Evolutionary conservation across 2,113 vertebrate species (phyloP).

Genomic region (Clupea harengus): DNA sequence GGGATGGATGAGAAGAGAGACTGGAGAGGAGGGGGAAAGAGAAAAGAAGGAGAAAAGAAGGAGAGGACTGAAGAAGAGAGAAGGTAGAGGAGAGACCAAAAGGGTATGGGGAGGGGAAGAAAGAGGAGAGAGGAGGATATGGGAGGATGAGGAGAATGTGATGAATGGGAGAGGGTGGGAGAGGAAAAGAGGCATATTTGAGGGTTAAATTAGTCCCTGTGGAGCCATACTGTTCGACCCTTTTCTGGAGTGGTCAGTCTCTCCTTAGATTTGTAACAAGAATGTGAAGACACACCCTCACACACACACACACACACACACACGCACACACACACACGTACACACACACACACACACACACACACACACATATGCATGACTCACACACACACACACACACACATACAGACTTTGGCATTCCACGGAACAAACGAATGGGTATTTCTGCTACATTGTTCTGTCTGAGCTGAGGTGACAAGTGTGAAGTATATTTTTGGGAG

Average conservation of each 20-base stretch:
- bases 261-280: conserved; percentile 30
- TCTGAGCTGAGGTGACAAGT: conserved; percentile 29
- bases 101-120: not conserved
- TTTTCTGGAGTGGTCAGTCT: conserved; percentile 13
- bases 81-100: not conserved
- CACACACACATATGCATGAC: not conserved
- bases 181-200: not conserved
- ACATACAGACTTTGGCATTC: not conserved
- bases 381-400: not conserved
- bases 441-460: conserved; percentile 21
- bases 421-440: conserved; percentile 24
- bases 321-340: too few relatives aligned
- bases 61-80: not conserved
- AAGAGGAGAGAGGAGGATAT: conserved; percentile 4
- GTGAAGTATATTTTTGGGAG: conserved; percentile 29
- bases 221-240: conserved; percentile 26
- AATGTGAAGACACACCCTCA: conserved; percentile 5
- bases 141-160: not conserved
- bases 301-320: not conserved
- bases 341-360: not conserved
- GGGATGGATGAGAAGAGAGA: not conserved
- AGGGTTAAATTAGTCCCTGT: conserved; percentile 39
- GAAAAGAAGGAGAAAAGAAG: not conserved
- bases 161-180: not conserved
- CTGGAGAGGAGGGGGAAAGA: not conserved